A percentile compares a stretch with the other conserved stretches of the same genome.
Conservation (phyloP, 1,140 invertebrate genomes). For the Pygmarrhopalites habei region DNA sequence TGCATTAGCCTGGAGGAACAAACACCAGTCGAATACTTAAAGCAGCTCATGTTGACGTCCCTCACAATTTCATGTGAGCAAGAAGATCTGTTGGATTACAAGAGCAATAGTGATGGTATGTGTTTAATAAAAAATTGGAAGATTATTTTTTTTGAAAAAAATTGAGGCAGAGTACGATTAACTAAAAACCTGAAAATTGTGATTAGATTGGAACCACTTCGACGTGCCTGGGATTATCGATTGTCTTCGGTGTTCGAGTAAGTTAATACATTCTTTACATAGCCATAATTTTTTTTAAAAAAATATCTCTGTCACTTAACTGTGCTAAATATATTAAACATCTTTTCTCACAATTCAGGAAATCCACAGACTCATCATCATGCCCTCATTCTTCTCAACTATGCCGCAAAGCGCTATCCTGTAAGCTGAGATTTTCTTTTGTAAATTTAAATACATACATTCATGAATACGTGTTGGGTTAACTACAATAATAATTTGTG, state of each 20-base stretch:
- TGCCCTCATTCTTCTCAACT: conserved; percentile 69
- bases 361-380: conserved; percentile 93
- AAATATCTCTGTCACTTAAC: no score
- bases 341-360: no score
- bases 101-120: conserved; percentile 41
- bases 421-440: conserved; percentile 39
- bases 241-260: no score
- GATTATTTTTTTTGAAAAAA: neutral
- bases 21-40: conserved; percentile 75
- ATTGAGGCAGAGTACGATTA: neutral
- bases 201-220: conserved; percentile 22
- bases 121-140: conserved; percentile 38
- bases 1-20: conserved; percentile 75
- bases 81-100: conserved; percentile 47
- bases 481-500: no score
- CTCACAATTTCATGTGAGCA: conserved; percentile 61
- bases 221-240: no score
- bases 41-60: conserved; percentile 74
- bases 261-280: no score
- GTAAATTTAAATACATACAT: no score
- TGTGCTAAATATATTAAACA: no score
- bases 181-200: neutral
- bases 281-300: conserved; percentile 3
- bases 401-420: conserved; percentile 65
- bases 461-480: no score